Base-by-base conservation (phyloP, 2,888 invertebrate genomes). In the Agonopterix arenella region DNA sequence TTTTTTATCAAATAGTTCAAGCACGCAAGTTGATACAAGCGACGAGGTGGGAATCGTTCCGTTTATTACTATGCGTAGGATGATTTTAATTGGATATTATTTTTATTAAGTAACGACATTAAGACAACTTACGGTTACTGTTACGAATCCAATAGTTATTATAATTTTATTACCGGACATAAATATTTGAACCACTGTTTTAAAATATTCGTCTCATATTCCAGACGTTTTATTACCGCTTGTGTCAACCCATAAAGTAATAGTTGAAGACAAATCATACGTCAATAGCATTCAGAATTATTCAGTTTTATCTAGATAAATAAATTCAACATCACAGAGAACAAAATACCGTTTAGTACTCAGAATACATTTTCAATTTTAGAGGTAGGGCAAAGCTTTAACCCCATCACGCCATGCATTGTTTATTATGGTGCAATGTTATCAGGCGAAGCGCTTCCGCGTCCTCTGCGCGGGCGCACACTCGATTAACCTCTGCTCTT, bases 401-500 rank as follows among this genome's bases (percentile, higher is more conserved):
- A 49, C 49, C 50, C 48, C 57, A 57, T 60, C 59, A 61, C 47
- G 49, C 50, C 63, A 59, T 62, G 66, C 64, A 73, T 76, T 75
- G 74, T 76, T 73, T 73, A 73, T 70, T 71, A 70, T 70, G 62
- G 62, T 56, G 57, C 64, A 61, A 47, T 54, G 68, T 68, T 70
- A 72, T 73, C 73, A 63, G 58, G 61, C 53, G 59, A 61, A 57
- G 54, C 61, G 67, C 71, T 73, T 71, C 72, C 73, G 70, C 66
- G 63, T 68, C 66, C 59, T 60, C 57, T 59, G 40, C 48, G 28
- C 63, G 60, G 67, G 66, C 68, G 69, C 66, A 60, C 72, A 75
- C 70, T 80, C 77, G 76, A 82, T 82, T 84, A 84, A 82, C 82
- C 82, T 79, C 67, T 80, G 76, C 75, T 71, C 78, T 65, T 53